Percentiles rank a stretch among this genome's conserved stretches.
phyloP scores from a whole-genome alignment of 2,113 vertebrate species.

The Rhagologus leucostigma region DNA sequence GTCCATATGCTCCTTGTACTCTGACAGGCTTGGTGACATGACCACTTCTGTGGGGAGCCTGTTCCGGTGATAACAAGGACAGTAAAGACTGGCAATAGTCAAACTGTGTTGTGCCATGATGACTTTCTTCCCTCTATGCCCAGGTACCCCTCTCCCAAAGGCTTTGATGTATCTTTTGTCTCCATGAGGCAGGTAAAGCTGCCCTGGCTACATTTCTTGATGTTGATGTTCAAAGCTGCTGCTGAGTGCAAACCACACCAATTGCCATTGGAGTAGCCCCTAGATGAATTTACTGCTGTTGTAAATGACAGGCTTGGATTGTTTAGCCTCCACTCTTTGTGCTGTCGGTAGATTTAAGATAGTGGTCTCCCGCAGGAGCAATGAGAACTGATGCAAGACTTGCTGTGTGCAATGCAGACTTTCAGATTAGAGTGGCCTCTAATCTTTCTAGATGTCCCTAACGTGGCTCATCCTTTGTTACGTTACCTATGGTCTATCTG shows the following conservation, averaged over 20 bases:
- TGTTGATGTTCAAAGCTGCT: not conserved
- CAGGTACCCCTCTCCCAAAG: not conserved
- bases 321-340: conserved; percentile 19
- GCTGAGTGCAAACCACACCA: not conserved
- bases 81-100: not conserved
- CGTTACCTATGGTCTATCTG: not conserved
- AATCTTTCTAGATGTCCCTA: not conserved
- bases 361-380: not conserved
- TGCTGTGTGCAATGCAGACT: not conserved
- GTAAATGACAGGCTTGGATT: not conserved
- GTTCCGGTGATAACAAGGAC: not conserved
- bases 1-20: not conserved
- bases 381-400: not conserved
- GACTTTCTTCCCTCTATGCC: not conserved
- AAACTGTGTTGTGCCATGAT: not conserved
- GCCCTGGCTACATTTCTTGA: not conserved
- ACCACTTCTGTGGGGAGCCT: not conserved
- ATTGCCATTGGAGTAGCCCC: not conserved
- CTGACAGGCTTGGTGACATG: not conserved
- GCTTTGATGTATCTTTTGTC: not conserved
- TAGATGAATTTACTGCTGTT: conserved; percentile 21
- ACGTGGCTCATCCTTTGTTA: not conserved
- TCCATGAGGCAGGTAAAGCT: not conserved
- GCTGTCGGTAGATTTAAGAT: not conserved
- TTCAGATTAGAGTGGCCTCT: not conserved